A percentile compares a stretch with the other conserved stretches of the same genome.
These are phyloP conservation scores for Thumatha senex DNA, from an alignment of 2,888 invertebrate genomes.

Conservation along the genomic window DNA sequence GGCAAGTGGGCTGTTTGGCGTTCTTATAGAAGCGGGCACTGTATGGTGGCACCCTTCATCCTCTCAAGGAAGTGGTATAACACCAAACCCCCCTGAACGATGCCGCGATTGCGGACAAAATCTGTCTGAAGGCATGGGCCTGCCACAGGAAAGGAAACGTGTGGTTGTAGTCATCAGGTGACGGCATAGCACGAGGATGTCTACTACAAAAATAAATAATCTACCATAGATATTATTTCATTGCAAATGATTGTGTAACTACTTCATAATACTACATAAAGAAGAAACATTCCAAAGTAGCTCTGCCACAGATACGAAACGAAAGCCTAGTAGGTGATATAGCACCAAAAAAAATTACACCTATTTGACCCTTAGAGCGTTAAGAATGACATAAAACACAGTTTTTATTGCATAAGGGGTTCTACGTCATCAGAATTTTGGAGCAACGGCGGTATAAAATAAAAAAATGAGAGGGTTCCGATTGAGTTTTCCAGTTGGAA, in stretches of 20 bases:
- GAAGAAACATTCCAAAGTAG: slow-evolving; percentile 1
- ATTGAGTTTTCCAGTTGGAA: slow-evolving; percentile 6
- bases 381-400: slow-evolving; percentile 30
- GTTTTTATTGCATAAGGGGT: slow-evolving; percentile 29
- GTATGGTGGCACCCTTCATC: too few species aligned
- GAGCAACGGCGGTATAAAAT: slow-evolving; percentile 2
- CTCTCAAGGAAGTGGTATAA: too few species aligned
- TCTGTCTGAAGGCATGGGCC: too few species aligned
- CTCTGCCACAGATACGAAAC: slow-evolving; percentile 7
- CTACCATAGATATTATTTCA: too few species aligned
- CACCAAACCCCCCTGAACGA: too few species aligned
- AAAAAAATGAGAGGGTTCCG: background rate
- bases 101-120: too few species aligned
- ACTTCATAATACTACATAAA: background rate
- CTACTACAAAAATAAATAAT: too few species aligned
- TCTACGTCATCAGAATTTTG: slow-evolving; percentile 24
- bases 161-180: too few species aligned
- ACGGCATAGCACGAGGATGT: too few species aligned
- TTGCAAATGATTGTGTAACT: background rate
- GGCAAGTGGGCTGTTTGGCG: too few species aligned
- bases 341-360: slow-evolving; percentile 2
- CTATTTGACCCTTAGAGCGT: slow-evolving; percentile 14
- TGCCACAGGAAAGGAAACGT: too few species aligned
- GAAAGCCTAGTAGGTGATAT: slow-evolving; percentile 5
- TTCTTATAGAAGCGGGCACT: too few species aligned